Evolutionary conservation across 2,888 invertebrate species (phyloP).

Genomic region (Dione vanillae): DNA sequence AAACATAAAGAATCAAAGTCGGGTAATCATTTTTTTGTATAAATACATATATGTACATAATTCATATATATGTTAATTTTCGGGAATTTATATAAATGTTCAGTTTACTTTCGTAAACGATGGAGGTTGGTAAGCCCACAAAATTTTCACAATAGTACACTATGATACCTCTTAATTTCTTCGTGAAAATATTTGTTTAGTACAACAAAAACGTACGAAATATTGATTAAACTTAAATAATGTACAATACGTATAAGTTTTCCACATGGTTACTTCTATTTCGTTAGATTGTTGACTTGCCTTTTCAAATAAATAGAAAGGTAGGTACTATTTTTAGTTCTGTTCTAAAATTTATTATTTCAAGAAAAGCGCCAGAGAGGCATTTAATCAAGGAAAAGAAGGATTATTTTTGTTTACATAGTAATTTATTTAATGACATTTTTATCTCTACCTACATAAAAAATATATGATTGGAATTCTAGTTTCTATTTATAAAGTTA

Average conservation of each 20-base stretch:
- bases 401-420: neutral
- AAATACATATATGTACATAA: neutral
- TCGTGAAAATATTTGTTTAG: neutral
- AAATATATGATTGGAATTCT: neutral
- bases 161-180: neutral
- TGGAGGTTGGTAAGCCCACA: too few species aligned
- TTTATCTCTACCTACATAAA: neutral
- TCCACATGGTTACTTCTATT: neutral
- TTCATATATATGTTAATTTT: too few species aligned
- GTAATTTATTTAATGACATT: conserved; percentile 4
- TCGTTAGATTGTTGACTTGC: neutral
- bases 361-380: neutral
- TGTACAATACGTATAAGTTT: neutral
- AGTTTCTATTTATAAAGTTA: conserved; percentile 8
- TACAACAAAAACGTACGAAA: too few species aligned
- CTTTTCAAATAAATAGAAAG: neutral
- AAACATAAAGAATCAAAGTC: conserved; percentile 2
- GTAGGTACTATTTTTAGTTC: neutral
- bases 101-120: too few species aligned
- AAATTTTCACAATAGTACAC: neutral
- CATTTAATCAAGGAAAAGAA: neutral
- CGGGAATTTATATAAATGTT: too few species aligned
- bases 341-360: too few species aligned
- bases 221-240: too few species aligned
- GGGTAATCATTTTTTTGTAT: neutral